Conservation (phyloP, 1,140 invertebrate species). For the Samia ricini region DNA sequence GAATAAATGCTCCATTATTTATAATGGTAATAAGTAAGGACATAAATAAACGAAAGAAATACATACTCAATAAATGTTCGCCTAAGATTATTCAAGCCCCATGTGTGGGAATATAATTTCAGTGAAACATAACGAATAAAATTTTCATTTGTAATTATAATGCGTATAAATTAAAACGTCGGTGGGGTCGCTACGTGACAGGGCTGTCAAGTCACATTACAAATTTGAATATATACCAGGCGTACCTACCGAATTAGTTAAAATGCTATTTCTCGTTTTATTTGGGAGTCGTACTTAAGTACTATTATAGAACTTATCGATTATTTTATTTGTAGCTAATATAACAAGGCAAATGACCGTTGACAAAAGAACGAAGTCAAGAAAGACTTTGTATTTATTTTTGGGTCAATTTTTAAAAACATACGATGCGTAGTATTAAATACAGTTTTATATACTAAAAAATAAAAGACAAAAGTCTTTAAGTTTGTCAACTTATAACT, state of each 20-base stretch:
- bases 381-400: neutral
- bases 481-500: too few species aligned
- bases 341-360: neutral
- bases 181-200: slow-evolving; percentile 18
- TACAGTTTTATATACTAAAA: too few species aligned
- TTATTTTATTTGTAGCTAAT: neutral
- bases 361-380: neutral
- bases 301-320: neutral
- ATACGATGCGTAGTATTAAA: too few species aligned
- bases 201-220: slow-evolving; percentile 26
- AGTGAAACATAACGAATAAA: neutral
- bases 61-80: too few species aligned
- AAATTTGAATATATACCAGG: slow-evolving; percentile 33
- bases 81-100: too few species aligned
- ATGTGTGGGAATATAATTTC: too few species aligned
- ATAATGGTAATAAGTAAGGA: too few species aligned
- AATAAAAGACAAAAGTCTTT: too few species aligned
- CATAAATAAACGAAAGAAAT: too few species aligned
- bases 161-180: slow-evolving; percentile 15
- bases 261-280: neutral
- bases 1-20: too few species aligned
- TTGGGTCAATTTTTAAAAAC: neutral
- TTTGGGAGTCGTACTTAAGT: neutral
- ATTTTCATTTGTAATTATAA: slow-evolving; percentile 7
- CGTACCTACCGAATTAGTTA: slow-evolving; percentile 11